Evolutionary conservation across 2,113 vertebrate genomes (phyloP).

Genomic region (Ellobius talpinus): DNA sequence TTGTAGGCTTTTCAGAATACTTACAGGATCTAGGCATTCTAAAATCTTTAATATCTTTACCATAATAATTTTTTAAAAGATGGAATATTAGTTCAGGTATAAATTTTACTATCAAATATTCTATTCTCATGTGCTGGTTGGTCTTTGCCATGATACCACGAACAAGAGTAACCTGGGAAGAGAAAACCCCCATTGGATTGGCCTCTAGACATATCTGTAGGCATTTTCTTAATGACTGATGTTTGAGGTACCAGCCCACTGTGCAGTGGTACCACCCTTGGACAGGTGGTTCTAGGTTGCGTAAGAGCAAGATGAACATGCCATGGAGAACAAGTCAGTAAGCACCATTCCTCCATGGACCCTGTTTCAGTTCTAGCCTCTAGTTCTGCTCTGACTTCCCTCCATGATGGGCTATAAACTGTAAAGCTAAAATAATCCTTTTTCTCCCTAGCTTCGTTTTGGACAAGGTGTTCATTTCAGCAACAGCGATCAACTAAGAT

Average conservation of each 20-base stretch:
- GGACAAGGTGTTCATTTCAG: not conserved
- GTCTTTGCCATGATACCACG: not conserved
- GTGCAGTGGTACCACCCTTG: not conserved
- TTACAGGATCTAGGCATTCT: not conserved
- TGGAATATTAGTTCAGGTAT: not conserved
- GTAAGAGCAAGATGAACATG: not conserved
- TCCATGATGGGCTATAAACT: not conserved
- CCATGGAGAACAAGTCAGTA: not conserved
- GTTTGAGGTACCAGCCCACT: no score
- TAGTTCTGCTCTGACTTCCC: not conserved
- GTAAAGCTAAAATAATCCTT: not conserved
- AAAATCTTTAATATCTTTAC: constrained; percentile 1
- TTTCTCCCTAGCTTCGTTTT: no score
- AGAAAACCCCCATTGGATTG: no score
- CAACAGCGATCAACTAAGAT: not conserved
- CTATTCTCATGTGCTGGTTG: not conserved
- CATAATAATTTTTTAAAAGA: not conserved
- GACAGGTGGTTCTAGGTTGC: not conserved
- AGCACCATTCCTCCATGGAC: not conserved
- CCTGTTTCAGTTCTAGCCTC: not conserved
- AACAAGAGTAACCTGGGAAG: not conserved
- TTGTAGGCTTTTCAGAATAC: not conserved
- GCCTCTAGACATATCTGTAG: not conserved
- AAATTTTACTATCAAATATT: not conserved
- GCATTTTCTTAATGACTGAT: not conserved